Base-by-base conservation (phyloP, 2,888 invertebrate genomes). In the Erannis defoliaria region DNA sequence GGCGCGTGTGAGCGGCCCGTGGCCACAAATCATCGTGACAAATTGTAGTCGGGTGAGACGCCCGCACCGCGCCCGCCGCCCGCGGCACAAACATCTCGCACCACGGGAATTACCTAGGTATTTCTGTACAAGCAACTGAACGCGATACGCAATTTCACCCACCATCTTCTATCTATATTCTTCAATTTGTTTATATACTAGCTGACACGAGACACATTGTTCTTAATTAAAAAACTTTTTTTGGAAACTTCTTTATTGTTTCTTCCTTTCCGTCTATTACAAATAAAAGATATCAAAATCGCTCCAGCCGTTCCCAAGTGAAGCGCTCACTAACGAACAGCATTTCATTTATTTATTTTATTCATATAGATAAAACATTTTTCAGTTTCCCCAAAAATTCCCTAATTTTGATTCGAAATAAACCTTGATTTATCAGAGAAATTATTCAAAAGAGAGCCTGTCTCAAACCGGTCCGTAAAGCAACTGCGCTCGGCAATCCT, bases 391-490 rank as follows among this genome's bases (percentile, higher is more conserved):
- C 57, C 69, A 56, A 53, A 62, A n/a, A n/a, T n/a, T n/a, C n/a
- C 62, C 2, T 5, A 23, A 5, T 67, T 72, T 70, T 65, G 57
- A 66, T 67, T 61, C 57, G 61, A 65, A 71, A 76, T 71, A 70
- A 74, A 66, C 74, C 64, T 62, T 38, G 31, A 51, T 55, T 66
- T 66, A 66, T 70, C 70, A 68, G 73, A 71, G 78, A 80, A 77
- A 79, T 78, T 77, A 78, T 78, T 80, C 80, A 74, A 76, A 78
- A 77, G 73, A 71, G 70, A 68, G 72, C 62, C 49, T 50, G 63
- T 53, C 51, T 21, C 62, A 68, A 77, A 80, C 80, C 77, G 80
- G 80, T 80, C 70, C 56, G 55, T 43, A 53, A 55, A 71, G 61
- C 55, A 56, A 62, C 71, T 71, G 70, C 71, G 63, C 56, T 61